Percentiles rank a stretch among this genome's conserved stretches.
phyloP scores from a whole-genome alignment of 64 coral and sea anemone genomes.

The Stichodactyla mertensii region DNA sequence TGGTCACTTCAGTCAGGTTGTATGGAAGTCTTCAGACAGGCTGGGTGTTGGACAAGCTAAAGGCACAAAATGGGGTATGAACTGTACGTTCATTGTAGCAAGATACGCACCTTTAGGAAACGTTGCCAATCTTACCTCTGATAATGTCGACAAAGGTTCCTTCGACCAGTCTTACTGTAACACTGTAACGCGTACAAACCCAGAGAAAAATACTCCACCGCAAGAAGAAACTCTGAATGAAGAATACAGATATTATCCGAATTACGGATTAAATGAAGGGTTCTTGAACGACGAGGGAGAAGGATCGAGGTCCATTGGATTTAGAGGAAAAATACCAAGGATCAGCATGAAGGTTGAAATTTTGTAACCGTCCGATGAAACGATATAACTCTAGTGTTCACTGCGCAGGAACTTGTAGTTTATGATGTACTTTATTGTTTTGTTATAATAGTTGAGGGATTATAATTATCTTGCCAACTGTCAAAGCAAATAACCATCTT shows the following conservation, averaged over 20 bases:
- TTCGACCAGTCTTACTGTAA: slow-evolving; percentile 85
- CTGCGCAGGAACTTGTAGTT: no score
- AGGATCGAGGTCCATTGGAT: neutral
- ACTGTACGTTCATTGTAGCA: slow-evolving; percentile 88
- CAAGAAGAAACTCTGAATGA: neutral
- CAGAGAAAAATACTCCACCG: neutral
- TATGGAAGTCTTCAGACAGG: slow-evolving; percentile 68
- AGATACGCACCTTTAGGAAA: slow-evolving; percentile 68
- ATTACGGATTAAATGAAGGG: neutral
- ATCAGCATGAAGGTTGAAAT: neutral
- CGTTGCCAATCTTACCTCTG: slow-evolving; percentile 48
- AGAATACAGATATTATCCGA: neutral
- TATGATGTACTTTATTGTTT: no score
- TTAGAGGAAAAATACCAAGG: slow-evolving; percentile 23
- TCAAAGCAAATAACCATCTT: no score
- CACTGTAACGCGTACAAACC: slow-evolving; percentile 22
- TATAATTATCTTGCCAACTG: no score
- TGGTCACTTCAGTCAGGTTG: slow-evolving; percentile 80
- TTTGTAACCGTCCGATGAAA: neutral
- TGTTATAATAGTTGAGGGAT: no score
- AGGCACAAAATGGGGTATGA: slow-evolving; percentile 80
- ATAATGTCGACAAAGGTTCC: slow-evolving; percentile 70
- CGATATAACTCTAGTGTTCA: no score
- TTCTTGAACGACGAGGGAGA: slow-evolving; percentile 10
- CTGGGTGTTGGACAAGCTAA: slow-evolving; percentile 59